phyloP scores from a whole-genome alignment of 2,797 vertebrate genomes.

The Pitangus sulphuratus region DNA sequence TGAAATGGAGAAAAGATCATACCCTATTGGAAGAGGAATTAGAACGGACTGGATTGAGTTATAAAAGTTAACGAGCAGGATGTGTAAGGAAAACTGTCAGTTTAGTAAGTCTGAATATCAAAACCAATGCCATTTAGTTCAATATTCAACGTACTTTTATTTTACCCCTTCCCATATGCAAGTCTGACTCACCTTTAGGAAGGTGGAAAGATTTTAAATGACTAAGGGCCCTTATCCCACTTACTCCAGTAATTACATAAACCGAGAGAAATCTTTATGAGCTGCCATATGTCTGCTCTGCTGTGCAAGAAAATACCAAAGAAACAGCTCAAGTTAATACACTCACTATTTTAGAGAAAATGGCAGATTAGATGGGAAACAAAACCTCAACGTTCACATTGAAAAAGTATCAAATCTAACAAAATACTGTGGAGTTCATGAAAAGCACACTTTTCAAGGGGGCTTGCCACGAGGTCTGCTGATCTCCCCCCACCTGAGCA shows the following conservation, averaged over 20 bases:
- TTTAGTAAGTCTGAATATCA: slow-evolving; percentile 8
- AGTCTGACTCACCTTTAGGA: not conserved
- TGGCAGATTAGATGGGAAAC: not conserved
- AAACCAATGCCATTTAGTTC: not conserved
- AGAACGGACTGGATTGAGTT: slow-evolving; percentile 32
- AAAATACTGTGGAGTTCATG: not conserved
- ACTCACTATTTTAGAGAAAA: not conserved
- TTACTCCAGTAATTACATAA: not conserved
- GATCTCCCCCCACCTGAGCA: not conserved
- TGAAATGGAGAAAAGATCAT: slow-evolving; percentile 68
- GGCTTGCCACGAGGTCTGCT: not conserved
- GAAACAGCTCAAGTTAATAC: not conserved
- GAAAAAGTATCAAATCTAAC: not conserved
- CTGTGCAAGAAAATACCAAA: slow-evolving; percentile 42
- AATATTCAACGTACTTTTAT: not conserved
- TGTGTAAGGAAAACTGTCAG: slow-evolving; percentile 31
- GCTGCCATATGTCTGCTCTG: slow-evolving; percentile 52
- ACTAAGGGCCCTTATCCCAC: not conserved
- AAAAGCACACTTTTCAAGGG: not conserved
- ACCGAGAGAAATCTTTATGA: slow-evolving; percentile 5
- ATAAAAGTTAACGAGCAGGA: slow-evolving; percentile 18
- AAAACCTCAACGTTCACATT: not conserved
- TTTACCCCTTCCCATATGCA: not conserved
- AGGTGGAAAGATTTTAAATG: not conserved
- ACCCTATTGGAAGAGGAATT: slow-evolving; percentile 49